A percentile compares a stretch with the other conserved stretches of the same genome.
These are phyloP conservation scores for Syngnathus rostellatus DNA, from an alignment of 2,797 vertebrate genomes.

Conservation along the genomic window DNA sequence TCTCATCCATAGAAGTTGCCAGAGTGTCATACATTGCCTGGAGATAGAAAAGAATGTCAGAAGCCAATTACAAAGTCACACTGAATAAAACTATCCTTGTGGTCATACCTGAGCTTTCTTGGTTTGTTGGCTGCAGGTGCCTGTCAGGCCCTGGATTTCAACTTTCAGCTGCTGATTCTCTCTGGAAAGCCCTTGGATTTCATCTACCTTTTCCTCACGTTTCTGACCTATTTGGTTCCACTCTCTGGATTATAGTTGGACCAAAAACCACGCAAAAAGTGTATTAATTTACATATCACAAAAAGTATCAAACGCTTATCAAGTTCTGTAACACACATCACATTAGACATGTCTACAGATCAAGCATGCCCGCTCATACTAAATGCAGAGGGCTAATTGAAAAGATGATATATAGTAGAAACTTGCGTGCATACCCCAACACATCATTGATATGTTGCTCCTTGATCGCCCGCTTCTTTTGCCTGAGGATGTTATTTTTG, in stretches of 20 bases:
- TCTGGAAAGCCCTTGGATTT: conserved; percentile 57
- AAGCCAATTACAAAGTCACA: background rate
- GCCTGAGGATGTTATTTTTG: conserved; percentile 65
- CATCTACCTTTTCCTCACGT: conserved; percentile 65
- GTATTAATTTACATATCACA: background rate
- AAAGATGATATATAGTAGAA: background rate
- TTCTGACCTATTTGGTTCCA: conserved; percentile 70
- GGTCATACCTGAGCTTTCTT: conserved; percentile 63
- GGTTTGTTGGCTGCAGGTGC: conserved; percentile 57
- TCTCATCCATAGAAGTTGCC: conserved; percentile 47
- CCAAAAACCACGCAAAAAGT: background rate
- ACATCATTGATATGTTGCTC: conserved; percentile 64
- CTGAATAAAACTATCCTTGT: too few relatives aligned
- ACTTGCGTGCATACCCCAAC: conserved; percentile 51
- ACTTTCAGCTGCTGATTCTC: conserved; percentile 63
- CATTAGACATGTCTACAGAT: too few relatives aligned
- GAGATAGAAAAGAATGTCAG: background rate
- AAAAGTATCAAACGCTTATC: too few relatives aligned
- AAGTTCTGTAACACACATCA: too few relatives aligned
- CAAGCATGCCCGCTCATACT: too few relatives aligned
- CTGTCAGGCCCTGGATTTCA: conserved; percentile 63
- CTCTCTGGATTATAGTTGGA: conserved; percentile 41
- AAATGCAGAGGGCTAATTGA: too few relatives aligned
- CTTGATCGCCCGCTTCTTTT: conserved; percentile 67
- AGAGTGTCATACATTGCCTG: conserved; percentile 63